Base-by-base conservation (phyloP, 2,888 invertebrate genomes). In the Apodemia mormo region DNA sequence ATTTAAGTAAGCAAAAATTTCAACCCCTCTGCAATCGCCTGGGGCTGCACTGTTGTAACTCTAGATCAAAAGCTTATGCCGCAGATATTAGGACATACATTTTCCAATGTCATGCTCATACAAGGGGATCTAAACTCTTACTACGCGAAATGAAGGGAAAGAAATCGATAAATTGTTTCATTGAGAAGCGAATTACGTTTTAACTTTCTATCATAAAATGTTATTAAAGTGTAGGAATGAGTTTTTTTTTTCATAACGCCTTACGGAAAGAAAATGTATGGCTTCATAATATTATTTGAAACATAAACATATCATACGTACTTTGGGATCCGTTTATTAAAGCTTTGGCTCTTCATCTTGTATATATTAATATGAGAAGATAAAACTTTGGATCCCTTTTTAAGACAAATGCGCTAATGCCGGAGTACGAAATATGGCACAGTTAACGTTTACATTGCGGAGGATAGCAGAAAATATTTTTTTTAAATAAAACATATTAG, bases 121-220 rank as follows among this genome's bases (percentile, higher is more conserved):
- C 58, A 29, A 58, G 30, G 22, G 58, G 58, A 58, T 58, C 58
- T 8, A 58, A 58, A 58, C 10, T 29, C 56, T 29, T 10, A 8
- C 9, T 29, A n/a, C 22, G 56, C 2, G 6, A 56, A 22, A 29
- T 29, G 56, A 58, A 29, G 56, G 56, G 56, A 58, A 58, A 29
- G 29, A 29, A 30, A 58, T 58, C 56, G 30, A 58, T 58, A 58
- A 58, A 58, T 29, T 29, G 14, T 58, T 58, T 58, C 56, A 58
- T 58, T 30, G 56, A 10, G 10, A 58, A 58, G 4, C 56, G 6
- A 58, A 30, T 58, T 58, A 58, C 22, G 56, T 58, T 22, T 45
- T 10, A 58, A 58, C 56, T 58, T 58, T 22, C 56, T 58, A 58
- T 58, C 56, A 29, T 58, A 58, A 58, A 58, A 58, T 58, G 10